Evolutionary conservation across 1,140 invertebrate genomes (phyloP).

Genomic region (Lucilia cuprina): DNA sequence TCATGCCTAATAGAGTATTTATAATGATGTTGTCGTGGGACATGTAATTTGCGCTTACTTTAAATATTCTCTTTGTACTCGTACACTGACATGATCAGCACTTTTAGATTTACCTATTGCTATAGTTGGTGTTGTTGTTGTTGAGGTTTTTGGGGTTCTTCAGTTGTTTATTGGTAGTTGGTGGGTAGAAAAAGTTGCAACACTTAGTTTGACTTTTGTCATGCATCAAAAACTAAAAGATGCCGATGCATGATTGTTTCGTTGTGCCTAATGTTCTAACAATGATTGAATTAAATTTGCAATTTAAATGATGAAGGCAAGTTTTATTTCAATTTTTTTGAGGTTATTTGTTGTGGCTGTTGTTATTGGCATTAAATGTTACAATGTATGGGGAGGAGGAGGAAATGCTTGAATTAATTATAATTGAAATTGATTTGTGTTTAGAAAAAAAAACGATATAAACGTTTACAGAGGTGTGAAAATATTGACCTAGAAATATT

Average conservation of each 20-base stretch:
- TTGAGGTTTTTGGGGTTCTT: not conserved
- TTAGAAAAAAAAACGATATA: not conserved
- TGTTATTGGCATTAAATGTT: not conserved
- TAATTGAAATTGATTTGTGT: not conserved
- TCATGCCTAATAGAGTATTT: conserved; percentile 31
- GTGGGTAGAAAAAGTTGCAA: not conserved
- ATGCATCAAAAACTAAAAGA: conserved; percentile 15
- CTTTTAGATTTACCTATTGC: not conserved
- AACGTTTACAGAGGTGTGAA: not conserved
- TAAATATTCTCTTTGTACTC: not conserved
- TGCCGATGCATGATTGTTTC: conserved; percentile 3
- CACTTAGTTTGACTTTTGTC: conserved; percentile 13
- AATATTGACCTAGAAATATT: not conserved
- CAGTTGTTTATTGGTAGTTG: not conserved
- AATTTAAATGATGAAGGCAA: conserved; percentile 20
- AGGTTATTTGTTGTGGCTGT: not conserved
- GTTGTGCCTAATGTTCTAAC: conserved; percentile 16
- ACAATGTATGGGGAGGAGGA: not conserved
- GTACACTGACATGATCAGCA: not conserved
- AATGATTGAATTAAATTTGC: conserved; percentile 33
- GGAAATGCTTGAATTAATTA: not conserved
- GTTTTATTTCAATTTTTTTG: not conserved
- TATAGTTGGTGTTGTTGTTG: not conserved
- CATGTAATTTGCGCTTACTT: conserved; percentile 28
- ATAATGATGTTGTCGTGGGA: conserved; percentile 30